These are phyloP conservation scores for Sepioteuthis lessoniana DNA, from an alignment of 2,888 invertebrate genomes.

Conservation along the genomic window DNA sequence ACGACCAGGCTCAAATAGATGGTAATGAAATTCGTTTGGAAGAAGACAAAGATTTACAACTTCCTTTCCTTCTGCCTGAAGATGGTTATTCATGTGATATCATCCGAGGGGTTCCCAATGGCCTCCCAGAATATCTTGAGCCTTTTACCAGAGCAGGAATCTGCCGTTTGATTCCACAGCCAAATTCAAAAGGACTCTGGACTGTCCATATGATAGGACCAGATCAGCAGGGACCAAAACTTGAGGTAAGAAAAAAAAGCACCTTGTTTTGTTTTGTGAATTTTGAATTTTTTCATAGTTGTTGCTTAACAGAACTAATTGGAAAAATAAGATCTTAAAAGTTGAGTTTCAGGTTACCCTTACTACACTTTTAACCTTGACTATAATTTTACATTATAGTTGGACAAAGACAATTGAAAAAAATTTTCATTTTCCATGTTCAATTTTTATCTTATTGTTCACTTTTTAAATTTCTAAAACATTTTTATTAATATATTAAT, in stretches of 20 bases:
- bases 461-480: not conserved
- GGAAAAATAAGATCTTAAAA: no score
- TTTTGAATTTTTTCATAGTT: not conserved
- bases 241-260: conserved; percentile 56
- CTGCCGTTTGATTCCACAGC: conserved; percentile 91
- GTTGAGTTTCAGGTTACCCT: no score
- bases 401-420: no score
- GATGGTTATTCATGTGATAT: conserved; percentile 98
- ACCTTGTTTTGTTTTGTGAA: not conserved
- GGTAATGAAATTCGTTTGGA: conserved; percentile 86
- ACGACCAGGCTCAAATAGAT: conserved; percentile 87
- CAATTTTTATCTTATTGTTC: no score
- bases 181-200: conserved; percentile 93
- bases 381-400: no score
- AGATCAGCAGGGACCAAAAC: conserved; percentile 54
- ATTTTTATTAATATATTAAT: not conserved
- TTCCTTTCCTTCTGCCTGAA: conserved; percentile 94
- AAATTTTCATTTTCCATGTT: no score
- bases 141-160: conserved; percentile 79
- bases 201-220: conserved; percentile 88
- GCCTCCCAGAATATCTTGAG: conserved; percentile 72
- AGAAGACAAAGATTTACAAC: conserved; percentile 87
- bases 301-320: no score
- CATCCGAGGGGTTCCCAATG: conserved; percentile 90
- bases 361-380: no score